phyloP scores from a whole-genome alignment of 64 coral and sea anemone species.

The Exaiptasia diaphana region DNA sequence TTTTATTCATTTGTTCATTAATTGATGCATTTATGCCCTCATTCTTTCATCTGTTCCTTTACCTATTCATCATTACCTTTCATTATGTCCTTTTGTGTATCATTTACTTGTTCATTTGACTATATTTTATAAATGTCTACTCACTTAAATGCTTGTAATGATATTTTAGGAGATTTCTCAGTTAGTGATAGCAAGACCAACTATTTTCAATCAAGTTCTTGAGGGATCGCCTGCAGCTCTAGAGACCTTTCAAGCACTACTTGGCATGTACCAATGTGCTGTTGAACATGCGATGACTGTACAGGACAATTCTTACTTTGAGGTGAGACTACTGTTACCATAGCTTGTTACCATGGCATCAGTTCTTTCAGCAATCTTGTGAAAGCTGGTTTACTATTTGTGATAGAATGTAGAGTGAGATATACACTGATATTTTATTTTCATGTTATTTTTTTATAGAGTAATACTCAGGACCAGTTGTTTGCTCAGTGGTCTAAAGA shows the following conservation, averaged over 20 bases:
- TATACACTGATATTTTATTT: too few species aligned
- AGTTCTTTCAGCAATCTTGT: background rate
- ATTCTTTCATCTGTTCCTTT: too few species aligned
- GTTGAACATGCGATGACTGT: constrained; percentile 67
- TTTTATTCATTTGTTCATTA: too few species aligned
- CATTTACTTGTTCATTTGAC: background rate
- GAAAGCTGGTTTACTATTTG: background rate
- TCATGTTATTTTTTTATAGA: constrained; percentile 38
- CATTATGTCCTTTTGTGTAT: background rate
- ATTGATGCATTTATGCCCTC: too few species aligned
- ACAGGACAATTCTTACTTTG: constrained; percentile 62
- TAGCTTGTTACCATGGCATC: too few species aligned
- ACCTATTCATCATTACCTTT: too few species aligned
- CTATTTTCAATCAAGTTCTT: constrained; percentile 77
- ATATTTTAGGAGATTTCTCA: constrained; percentile 81
- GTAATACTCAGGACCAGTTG: constrained; percentile 77
- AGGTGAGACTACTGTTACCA: constrained; percentile 32
- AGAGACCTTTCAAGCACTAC: constrained; percentile 75
- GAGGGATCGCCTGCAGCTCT: constrained; percentile 34
- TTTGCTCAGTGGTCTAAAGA: constrained; percentile 94
- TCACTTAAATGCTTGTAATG: background rate
- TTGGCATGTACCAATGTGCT: constrained; percentile 58
- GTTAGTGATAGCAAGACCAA: constrained; percentile 80
- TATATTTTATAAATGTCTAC: background rate
- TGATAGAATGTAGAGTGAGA: background rate